Conservation (phyloP, 2,113 vertebrate genomes). For the Aleadryas rufinucha region DNA sequence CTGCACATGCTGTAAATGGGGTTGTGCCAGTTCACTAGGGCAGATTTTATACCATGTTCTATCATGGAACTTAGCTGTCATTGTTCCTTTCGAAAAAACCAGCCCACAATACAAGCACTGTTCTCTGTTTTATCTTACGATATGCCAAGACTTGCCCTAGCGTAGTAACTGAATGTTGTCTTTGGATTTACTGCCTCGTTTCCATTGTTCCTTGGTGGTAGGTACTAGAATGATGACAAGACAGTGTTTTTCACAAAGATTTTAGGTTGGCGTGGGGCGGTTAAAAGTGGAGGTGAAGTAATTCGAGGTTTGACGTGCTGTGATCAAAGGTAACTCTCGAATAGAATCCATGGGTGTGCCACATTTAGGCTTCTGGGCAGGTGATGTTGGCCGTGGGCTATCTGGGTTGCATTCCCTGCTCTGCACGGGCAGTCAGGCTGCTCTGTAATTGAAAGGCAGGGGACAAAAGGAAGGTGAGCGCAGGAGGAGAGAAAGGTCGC, state of each 20-base stretch:
- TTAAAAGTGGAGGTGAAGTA: neutral
- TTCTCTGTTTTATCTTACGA: neutral
- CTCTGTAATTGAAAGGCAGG: neutral
- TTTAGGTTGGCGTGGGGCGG: rapidly evolving
- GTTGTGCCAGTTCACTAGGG: neutral
- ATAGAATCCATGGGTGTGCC: neutral
- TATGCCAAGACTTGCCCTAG: neutral
- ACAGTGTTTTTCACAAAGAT: neutral
- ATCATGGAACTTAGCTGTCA: neutral
- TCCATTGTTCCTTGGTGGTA: neutral
- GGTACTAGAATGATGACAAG: neutral
- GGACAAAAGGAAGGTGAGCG: neutral
- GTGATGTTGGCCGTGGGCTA: neutral
- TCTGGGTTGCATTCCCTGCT: neutral
- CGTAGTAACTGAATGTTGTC: neutral
- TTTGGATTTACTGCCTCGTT: neutral
- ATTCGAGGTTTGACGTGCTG: neutral
- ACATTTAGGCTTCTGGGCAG: neutral
- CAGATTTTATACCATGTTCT: neutral
- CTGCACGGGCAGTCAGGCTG: neutral
- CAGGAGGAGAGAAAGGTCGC: neutral
- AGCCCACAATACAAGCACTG: neutral
- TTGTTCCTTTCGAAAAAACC: neutral
- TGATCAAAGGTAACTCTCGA: neutral
- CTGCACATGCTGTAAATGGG: neutral